Percentiles rank a stretch among this genome's conserved stretches.
Evolutionary conservation across 1,140 invertebrate species (phyloP).

Genomic region (Microplitis demolitor): DNA sequence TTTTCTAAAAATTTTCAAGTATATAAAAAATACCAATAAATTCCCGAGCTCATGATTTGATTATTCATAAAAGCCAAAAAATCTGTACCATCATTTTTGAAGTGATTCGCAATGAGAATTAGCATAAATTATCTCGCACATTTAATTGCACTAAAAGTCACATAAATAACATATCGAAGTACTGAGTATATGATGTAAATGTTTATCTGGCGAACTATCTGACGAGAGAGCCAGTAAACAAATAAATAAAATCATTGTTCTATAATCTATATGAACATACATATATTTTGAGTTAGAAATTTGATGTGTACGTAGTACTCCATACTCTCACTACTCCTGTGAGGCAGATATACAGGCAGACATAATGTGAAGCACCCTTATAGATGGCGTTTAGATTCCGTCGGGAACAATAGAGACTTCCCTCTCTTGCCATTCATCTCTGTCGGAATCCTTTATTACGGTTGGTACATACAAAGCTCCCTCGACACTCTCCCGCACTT

Average conservation of each 20-base stretch:
- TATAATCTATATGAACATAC: constrained; percentile 14
- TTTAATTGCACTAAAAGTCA: too few species aligned
- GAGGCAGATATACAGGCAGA: constrained; percentile 40
- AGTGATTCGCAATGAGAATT: too few species aligned
- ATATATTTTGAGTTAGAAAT: neutral
- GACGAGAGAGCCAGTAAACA: neutral
- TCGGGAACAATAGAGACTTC: constrained; percentile 51
- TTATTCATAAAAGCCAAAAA: too few species aligned
- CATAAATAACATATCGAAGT: neutral
- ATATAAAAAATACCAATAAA: too few species aligned
- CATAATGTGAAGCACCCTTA: constrained; percentile 56
- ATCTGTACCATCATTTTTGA: too few species aligned
- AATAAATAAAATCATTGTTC: neutral
- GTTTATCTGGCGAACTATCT: neutral
- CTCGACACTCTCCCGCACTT: constrained; percentile 21
- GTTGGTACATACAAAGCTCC: constrained; percentile 18
- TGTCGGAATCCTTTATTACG: constrained; percentile 59
- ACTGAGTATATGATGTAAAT: neutral
- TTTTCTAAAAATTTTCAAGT: too few species aligned
- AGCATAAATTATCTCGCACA: too few species aligned
- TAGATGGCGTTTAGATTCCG: constrained; percentile 51
- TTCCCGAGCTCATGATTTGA: too few species aligned
- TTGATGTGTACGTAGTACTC: neutral
- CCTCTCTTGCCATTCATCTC: constrained; percentile 46
- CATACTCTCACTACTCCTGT: constrained; percentile 20